Evolutionary conservation across 2,113 vertebrate genomes (phyloP).

Genomic region (Loxodonta africana): DNA sequence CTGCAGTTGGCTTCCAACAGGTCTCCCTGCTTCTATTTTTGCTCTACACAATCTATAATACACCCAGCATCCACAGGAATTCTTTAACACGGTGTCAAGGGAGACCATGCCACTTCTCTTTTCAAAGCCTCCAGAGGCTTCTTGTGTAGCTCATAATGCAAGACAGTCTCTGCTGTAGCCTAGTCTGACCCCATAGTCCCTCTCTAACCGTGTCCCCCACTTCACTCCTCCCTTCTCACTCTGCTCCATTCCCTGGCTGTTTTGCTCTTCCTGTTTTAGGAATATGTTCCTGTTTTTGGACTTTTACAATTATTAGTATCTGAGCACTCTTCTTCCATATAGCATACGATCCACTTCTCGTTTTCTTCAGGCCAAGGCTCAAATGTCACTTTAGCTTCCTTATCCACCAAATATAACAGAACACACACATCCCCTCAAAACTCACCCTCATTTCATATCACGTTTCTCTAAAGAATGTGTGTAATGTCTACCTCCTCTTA

Average conservation of each 20-base stretch:
- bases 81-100: neutral
- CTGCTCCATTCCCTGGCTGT: neutral
- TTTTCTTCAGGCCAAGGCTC: neutral
- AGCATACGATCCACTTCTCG: neutral
- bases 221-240: neutral
- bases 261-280: neutral
- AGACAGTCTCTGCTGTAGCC: neutral
- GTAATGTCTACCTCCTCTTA: neutral
- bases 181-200: neutral
- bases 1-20: neutral
- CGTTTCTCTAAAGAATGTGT: neutral
- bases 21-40: neutral
- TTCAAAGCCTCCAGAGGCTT: neutral
- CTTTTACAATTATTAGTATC: neutral
- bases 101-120: neutral
- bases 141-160: neutral
- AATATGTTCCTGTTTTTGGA: neutral
- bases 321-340: neutral
- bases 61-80: neutral
- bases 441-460: neutral
- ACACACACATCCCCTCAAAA: neutral
- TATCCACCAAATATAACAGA: no score
- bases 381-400: neutral
- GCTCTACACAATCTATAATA: neutral
- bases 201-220: no score